A percentile compares a stretch with the other conserved stretches of the same genome.
Evolutionary conservation across 2,888 invertebrate species (phyloP).

Genomic region (Palloptera scutellata): DNA sequence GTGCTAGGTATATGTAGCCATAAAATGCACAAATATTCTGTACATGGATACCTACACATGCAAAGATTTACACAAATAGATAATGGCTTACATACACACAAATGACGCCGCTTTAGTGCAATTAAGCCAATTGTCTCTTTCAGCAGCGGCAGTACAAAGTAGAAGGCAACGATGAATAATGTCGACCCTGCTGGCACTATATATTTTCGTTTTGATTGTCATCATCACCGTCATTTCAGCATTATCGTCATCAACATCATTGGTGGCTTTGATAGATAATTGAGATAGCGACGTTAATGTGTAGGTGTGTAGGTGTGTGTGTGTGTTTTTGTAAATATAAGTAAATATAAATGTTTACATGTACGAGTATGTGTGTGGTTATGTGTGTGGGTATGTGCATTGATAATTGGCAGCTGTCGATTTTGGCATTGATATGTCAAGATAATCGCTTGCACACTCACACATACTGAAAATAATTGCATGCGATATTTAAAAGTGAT

Average conservation of each 20-base stretch:
- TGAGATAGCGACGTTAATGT: not conserved
- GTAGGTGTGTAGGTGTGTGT: too few species aligned
- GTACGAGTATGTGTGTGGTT: too few species aligned
- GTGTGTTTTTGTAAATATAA: too few species aligned
- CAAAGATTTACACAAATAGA: not conserved
- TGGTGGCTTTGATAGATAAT: not conserved
- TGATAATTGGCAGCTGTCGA: too few species aligned
- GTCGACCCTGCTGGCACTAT: not conserved
- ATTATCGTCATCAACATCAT: not conserved
- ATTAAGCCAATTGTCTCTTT: not conserved
- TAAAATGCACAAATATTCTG: too few species aligned
- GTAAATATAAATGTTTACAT: too few species aligned
- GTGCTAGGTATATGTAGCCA: not conserved
- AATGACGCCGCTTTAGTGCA: not conserved
- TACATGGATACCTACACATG: slow-evolving; percentile 2
- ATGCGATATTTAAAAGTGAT: not conserved
- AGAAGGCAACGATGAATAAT: not conserved
- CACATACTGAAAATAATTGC: not conserved
- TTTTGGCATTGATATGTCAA: too few species aligned
- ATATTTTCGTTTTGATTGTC: not conserved
- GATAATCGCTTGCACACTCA: too few species aligned
- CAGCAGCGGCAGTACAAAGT: not conserved
- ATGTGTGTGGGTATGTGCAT: too few species aligned
- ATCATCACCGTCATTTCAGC: not conserved
- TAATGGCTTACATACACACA: too few species aligned